Evolutionary conservation across 30 jellyfish, hydroid and myxozoan genomes (phyloP), one percentile per base, ranked within the genome.

Genomic region (Nemopilema nomurai): DNA sequence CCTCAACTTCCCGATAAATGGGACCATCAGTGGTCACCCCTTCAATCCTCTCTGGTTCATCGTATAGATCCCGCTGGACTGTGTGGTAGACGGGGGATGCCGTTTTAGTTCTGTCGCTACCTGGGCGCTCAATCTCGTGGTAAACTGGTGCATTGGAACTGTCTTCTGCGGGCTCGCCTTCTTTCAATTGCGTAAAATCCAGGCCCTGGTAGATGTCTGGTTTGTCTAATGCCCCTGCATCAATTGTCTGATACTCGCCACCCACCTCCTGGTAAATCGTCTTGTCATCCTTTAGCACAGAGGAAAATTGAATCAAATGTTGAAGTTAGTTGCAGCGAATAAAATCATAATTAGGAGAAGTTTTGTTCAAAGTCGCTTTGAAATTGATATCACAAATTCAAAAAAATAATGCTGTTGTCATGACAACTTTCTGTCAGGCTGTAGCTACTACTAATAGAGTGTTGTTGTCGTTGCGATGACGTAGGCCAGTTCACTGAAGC

Each of bases 241-340:
- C 57, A 41, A 41, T 41, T 41, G 57, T 13, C 13, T 41, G 57
- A 13, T 41, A 41, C 16, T 24, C 81, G 65, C 49, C 81, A 19
- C 22, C 65, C 18, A 71, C 66, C 23, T 71, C 81, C 6, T 71
- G 33, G 81, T 71, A 71, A 9, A 71, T 20, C 13, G 81, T 63
- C 49, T 64, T 62, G 1, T 71, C 81, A 9, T 71, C 81, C 28
- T n/a, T n/a, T n/a, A n/a, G n/a, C n/a, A n/a, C n/a, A n/a, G n/a
- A n/a, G n/a, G n/a, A n/a, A n/a, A n/a, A n/a, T n/a, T n/a, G n/a
- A n/a, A n/a, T n/a, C n/a, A n/a, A n/a, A n/a, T n/a, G n/a, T n/a
- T n/a, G n/a, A n/a, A n/a, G n/a, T n/a, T n/a, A n/a, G n/a, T n/a
- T n/a, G n/a, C n/a, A n/a, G n/a, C n/a, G n/a, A n/a, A n/a, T n/a